Conservation (phyloP, 2,797 vertebrate genomes). For the Mico argentatus region DNA sequence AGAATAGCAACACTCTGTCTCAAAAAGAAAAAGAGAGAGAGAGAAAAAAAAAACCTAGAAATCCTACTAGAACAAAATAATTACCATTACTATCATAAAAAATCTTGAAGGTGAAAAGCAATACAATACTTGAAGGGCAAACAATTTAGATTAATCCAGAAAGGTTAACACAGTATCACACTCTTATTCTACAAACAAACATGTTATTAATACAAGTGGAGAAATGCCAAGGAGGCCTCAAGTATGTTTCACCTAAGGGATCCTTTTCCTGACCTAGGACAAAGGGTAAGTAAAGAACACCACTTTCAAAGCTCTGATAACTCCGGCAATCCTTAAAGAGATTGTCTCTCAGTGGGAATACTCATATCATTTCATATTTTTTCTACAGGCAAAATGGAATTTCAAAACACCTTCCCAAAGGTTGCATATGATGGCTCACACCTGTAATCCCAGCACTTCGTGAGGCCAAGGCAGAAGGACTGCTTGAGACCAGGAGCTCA, state of each 20-base stretch:
- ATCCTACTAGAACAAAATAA: neutral
- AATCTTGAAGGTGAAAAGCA: conserved; percentile 2
- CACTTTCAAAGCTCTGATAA: neutral
- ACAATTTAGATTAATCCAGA: neutral
- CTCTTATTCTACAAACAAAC: neutral
- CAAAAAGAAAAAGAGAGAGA: no score
- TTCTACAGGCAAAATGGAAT: conserved; percentile 18
- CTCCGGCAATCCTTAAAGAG: neutral
- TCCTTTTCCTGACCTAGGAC: neutral
- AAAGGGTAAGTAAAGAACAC: neutral
- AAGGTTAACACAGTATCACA: neutral
- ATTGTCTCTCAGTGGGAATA: neutral
- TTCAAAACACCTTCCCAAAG: neutral
- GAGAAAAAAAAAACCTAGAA: neutral
- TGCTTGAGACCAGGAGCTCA: no score
- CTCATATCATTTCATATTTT: neutral
- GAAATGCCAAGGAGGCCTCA: neutral
- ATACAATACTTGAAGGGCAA: neutral
- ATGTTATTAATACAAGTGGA: neutral
- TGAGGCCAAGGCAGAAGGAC: no score
- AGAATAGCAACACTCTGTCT: no score
- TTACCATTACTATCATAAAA: neutral
- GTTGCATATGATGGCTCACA: no score
- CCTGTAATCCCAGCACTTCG: no score
- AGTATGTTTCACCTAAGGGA: neutral